Evolutionary conservation across 2,888 invertebrate species (phyloP).

Genomic region (Tetragonisca angustula): DNA sequence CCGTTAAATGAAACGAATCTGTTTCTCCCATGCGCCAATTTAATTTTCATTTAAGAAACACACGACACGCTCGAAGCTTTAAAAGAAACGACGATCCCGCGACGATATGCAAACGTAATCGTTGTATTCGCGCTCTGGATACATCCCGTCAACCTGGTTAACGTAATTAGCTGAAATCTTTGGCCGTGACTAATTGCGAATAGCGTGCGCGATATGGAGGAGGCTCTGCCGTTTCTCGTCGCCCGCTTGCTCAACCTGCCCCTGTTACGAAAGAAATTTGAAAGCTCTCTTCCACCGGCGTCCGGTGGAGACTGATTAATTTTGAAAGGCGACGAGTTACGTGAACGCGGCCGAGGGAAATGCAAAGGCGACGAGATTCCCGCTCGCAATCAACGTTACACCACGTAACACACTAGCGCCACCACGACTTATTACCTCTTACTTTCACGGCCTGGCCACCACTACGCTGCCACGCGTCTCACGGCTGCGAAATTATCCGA

Average conservation of each 20-base stretch:
- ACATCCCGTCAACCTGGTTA: constrained; percentile 76
- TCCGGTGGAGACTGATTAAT: constrained; percentile 48
- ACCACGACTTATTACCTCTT: constrained; percentile 43
- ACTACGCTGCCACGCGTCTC: neutral
- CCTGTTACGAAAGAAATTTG: constrained; percentile 70
- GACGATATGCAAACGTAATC: constrained; percentile 36
- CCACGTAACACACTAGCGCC: constrained; percentile 17
- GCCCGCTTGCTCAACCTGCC: constrained; percentile 62
- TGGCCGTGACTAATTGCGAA: constrained; percentile 81
- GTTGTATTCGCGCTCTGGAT: constrained; percentile 80
- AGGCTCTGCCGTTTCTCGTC: constrained; percentile 32
- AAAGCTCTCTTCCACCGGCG: constrained; percentile 66
- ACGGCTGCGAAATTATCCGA: neutral
- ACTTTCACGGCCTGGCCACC: constrained; percentile 24
- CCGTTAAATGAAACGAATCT: neutral
- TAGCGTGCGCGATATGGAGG: constrained; percentile 27
- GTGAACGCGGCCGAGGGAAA: constrained; percentile 59
- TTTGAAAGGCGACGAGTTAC: constrained; percentile 68
- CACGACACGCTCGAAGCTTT: neutral
- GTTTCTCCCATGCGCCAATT: constrained; percentile 7
- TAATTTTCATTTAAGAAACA: neutral
- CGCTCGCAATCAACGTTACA: constrained; percentile 37
- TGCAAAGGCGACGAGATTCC: constrained; percentile 16
- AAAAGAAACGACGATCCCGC: neutral
- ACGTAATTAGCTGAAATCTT: constrained; percentile 80